Conservation (phyloP, 1,140 invertebrate genomes). For the Drosophila insularis region DNA sequence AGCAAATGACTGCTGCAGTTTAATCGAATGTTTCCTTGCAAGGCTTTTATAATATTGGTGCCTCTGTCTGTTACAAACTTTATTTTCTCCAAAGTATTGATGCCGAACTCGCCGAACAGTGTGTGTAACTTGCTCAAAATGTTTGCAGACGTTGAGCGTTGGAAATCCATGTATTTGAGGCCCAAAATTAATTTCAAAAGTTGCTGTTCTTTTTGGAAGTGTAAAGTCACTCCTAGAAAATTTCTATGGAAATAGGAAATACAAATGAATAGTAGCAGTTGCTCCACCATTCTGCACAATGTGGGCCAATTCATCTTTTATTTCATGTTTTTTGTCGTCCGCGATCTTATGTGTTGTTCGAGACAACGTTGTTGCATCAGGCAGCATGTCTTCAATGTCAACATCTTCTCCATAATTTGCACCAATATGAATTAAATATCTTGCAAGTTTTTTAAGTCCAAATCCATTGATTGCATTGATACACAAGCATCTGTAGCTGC, state of each 20-base stretch:
- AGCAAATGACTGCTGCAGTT: too few relatives aligned
- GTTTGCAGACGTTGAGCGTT: constrained; percentile 8
- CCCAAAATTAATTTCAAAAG: constrained; percentile 16
- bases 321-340: constrained; percentile 6
- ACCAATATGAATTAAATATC: background rate
- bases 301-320: constrained; percentile 14
- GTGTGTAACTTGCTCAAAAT: constrained; percentile 13
- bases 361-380: too few relatives aligned
- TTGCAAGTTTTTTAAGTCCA: constrained; percentile 20
- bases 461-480: constrained; percentile 22
- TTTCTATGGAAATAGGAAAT: constrained; percentile 18
- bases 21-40: too few relatives aligned
- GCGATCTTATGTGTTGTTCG: background rate
- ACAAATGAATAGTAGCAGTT: constrained; percentile 17
- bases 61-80: too few relatives aligned
- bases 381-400: background rate
- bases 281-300: constrained; percentile 18
- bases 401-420: background rate
- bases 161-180: constrained; percentile 24
- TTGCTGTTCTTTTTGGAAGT: constrained; percentile 7
- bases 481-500: constrained; percentile 17
- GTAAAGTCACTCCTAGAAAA: constrained; percentile 19
- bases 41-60: too few relatives aligned
- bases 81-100: constrained; percentile 8
- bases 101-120: constrained; percentile 5